Conservation (phyloP, 2,888 invertebrate genomes). For the Agrotis exclamationis region DNA sequence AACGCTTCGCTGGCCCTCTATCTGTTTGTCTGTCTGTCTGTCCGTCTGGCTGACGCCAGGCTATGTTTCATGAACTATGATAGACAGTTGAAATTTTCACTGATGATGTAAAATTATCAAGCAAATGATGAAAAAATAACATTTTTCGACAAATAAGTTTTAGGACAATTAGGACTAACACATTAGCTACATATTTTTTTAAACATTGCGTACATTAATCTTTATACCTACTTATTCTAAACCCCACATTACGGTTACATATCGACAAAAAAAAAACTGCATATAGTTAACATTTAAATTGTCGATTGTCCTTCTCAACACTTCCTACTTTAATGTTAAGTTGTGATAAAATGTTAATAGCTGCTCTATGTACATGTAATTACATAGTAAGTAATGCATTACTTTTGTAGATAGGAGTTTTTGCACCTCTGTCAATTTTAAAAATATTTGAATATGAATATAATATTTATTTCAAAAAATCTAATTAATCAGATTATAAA, state of each 20-base stretch:
- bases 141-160: too few relatives aligned
- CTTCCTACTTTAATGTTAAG: conserved; percentile 48
- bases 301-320: conserved; percentile 47
- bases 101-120: too few relatives aligned
- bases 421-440: conserved; percentile 8
- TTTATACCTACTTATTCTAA: not conserved
- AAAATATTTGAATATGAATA: not conserved
- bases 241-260: not conserved
- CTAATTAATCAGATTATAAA: too few relatives aligned
- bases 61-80: too few relatives aligned
- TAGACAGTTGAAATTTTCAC: too few relatives aligned
- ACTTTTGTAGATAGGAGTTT: not conserved
- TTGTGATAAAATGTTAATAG: conserved; percentile 34
- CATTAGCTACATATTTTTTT: not conserved
- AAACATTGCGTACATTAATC: too few relatives aligned
- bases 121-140: too few relatives aligned
- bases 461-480: too few relatives aligned
- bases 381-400: conserved; percentile 7
- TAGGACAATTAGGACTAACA: too few relatives aligned
- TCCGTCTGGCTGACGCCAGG: too few relatives aligned
- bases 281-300: conserved; percentile 5
- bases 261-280: conserved; percentile 2
- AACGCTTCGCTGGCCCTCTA: too few relatives aligned
- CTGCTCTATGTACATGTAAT: conserved; percentile 18
- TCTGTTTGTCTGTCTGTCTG: too few relatives aligned